Base-by-base conservation (phyloP, 2,113 vertebrate species). In the Eptesicus fuscus region DNA sequence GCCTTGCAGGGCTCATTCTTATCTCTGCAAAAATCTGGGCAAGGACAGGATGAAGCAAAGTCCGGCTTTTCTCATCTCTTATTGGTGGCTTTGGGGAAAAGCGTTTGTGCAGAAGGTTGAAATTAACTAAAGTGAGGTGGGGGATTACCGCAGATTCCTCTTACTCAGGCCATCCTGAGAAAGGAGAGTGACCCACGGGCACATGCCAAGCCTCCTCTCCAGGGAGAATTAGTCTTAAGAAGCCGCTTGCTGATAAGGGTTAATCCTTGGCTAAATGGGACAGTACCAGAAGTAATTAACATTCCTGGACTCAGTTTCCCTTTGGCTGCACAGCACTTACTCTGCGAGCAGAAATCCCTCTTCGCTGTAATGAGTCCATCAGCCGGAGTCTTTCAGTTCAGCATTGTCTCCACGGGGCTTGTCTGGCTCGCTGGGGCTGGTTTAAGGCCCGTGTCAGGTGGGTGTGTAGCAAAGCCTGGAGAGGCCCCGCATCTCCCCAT, bases 231-330 rank as follows among this genome's bases (percentile, higher is more conserved):
- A 77, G 73, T 28, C 10, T 67, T 65, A n/a, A 71, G 56, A 61
- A 79, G 30, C 6, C 18, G 8, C 80, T 65, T 51, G 4, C 40
- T 73, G 67, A 32, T 42, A 88, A 92, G 71, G 35, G 83, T 5
- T 82, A 77, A 84, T 79, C 94, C 71, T 0, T 0, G 49, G 25
- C 73, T 82, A 12, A 51, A 59, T 4, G 12, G 53, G 25, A 49
- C n/a, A 3, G 20, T 32, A 25, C 44, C 37, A 49, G 53, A 12
- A 12, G 88, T 65, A 69, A 67, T 32, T 67, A 56, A 28, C 80
- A 73, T 63, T 49, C 59, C 85, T 63, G 67, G 88, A 86, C 86
- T 95, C 74, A 28, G 93, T 96, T 93, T 95, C 85, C 70, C 89
- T 51, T 32, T 42, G 47, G 67, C 40, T 18, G 22, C 17, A 5